Evolutionary conservation across 37 sponge, comb jelly and placozoan species (phyloP).

Genomic region (Agelas oroides): DNA sequence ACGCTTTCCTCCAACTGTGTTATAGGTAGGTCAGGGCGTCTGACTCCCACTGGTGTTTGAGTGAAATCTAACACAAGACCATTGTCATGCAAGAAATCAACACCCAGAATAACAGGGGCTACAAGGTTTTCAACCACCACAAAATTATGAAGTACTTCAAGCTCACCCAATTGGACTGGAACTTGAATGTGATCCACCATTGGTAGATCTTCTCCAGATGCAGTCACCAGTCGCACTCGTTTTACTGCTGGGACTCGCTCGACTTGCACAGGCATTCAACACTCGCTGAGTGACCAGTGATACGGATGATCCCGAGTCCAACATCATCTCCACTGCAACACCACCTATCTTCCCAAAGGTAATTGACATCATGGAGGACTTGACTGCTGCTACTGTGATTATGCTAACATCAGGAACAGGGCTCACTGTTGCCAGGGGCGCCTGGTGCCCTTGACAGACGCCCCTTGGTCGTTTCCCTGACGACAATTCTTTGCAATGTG

Average conservation of each 20-base stretch:
- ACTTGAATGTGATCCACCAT: conserved; percentile 17
- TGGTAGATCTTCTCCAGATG: conserved; percentile 37
- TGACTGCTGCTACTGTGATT: conserved; percentile 14
- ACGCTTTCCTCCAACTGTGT: too few relatives aligned
- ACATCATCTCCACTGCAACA: conserved; percentile 36
- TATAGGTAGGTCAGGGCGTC: too few relatives aligned
- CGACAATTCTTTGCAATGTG: conserved; percentile 26
- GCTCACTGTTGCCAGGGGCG: conserved; percentile 21
- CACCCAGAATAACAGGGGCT: conserved; percentile 54
- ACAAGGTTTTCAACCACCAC: conserved; percentile 57
- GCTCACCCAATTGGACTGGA: conserved; percentile 23
- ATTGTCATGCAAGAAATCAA: conserved; percentile 32
- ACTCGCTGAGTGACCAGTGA: conserved; percentile 18
- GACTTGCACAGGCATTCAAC: too few relatives aligned
- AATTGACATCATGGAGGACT: background rate
- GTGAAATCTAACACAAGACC: too few relatives aligned
- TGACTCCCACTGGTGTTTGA: too few relatives aligned
- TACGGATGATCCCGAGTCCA: conserved; percentile 55
- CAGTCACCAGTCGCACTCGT: conserved; percentile 21
- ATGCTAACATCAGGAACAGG: background rate
- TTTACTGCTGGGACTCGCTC: background rate
- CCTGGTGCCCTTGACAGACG: conserved; percentile 33
- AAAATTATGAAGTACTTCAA: conserved; percentile 35
- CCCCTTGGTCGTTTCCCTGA: conserved; percentile 61
- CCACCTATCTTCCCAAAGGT: conserved; percentile 22